Base-by-base conservation (phyloP, 2,113 vertebrate species). In the Pardalotus punctatus region DNA sequence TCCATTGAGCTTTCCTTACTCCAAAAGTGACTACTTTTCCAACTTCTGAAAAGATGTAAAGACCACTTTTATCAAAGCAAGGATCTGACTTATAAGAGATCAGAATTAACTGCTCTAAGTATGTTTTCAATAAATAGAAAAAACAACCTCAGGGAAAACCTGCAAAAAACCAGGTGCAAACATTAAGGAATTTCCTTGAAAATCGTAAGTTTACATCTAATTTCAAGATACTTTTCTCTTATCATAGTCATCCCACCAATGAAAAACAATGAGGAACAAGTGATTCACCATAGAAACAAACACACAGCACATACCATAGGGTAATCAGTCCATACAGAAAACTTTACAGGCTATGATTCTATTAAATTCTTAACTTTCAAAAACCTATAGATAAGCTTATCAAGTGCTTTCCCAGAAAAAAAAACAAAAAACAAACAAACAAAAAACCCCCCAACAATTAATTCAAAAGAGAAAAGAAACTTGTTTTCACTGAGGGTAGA, bases 171-270 rank as follows among this genome's bases (percentile, higher is more conserved):
- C 80, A 97, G 88, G 86, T 95, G 70, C 61, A 77, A 85, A 72
- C 66, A 73, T 72, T 94, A 88, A 81, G 60, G 64, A 95, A 95
- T 57, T 84, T 96, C 91, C 88, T 92, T 28, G 67, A 86, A 89
- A 90, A 82, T 88, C 23, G 0, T 60, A 96, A 94, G 78, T 92
- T 97, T 87, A 78, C 73, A 86, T 81, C 66, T 65, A 93, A 77
- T 95, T 96, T 81, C 66, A 71, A 86, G 54, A 66, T 88, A 97
- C 85, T 96, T 97, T 97, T 94, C 78, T 81, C 58, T 62, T 67
- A 86, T 81, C 82, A 57, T 78, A 94, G 76, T 94, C 54, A 95
- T 89, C 35, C 43, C 86, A 86, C 69, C 86, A 87, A 45, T 91
- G 74, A 89, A 96, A 96, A 97, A 64, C 64, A 81, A 92, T 51